Conservation (phyloP, 2,888 invertebrate species). For the Urechis unicinctus region DNA sequence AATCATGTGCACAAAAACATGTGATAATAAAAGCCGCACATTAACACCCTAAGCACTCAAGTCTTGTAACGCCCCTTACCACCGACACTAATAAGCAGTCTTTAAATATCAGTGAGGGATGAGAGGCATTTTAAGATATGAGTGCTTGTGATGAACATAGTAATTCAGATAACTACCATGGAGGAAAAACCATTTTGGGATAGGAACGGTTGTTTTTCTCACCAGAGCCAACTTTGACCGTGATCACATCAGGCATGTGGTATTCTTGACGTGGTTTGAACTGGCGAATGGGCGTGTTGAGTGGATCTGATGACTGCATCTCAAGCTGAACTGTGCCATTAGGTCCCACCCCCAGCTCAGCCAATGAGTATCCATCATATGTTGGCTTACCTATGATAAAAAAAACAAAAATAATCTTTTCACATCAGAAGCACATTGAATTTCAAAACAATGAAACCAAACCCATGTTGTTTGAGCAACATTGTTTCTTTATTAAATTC, state of each 20-base stretch:
- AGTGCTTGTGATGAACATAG: no score
- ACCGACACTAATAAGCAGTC: no score
- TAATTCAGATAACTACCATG: no score
- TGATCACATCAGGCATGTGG: conserved; percentile 49
- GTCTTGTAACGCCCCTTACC: no score
- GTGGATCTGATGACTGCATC: conserved; percentile 46
- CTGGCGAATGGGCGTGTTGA: conserved; percentile 42
- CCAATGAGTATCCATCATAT: conserved; percentile 32
- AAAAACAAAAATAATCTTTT: background rate
- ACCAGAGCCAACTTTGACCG: conserved; percentile 45
- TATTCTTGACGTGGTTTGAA: conserved; percentile 43
- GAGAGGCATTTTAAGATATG: no score
- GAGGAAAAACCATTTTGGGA: background rate
- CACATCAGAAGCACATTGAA: background rate
- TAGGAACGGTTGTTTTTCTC: background rate
- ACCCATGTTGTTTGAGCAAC: background rate
- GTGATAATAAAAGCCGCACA: no score
- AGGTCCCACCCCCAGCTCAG: conserved; percentile 45
- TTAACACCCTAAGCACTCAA: no score
- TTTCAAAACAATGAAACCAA: background rate
- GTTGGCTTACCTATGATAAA: conserved; percentile 2
- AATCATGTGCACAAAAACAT: no score
- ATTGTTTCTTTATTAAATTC: background rate
- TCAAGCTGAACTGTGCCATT: conserved; percentile 48
- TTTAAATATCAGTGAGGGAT: no score